Conservation (phyloP, 2,888 invertebrate species). For the Protonemura montana region DNA sequence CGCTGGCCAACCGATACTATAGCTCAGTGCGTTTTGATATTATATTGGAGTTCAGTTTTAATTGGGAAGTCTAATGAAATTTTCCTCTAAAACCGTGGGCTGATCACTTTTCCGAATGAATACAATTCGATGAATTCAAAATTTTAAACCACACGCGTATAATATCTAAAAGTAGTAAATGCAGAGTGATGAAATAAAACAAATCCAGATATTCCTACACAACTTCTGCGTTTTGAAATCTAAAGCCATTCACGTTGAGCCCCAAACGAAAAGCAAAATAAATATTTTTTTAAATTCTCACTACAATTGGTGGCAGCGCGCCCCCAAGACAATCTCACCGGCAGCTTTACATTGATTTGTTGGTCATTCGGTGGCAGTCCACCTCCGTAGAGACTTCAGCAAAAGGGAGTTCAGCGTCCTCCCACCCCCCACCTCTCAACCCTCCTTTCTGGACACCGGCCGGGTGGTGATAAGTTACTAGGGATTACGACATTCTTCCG, state of each 20-base stretch:
- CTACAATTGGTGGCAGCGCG: background rate
- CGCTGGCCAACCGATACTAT: background rate
- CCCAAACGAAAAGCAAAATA: no score
- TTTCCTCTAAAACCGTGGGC: no score
- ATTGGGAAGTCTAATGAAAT: background rate
- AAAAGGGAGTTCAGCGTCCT: background rate
- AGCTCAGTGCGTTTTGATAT: no score
- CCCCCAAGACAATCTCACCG: background rate
- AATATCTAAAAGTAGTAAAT: no score
- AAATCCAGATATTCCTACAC: no score
- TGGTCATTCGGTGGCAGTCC: background rate
- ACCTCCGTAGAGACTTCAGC: background rate
- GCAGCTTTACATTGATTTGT: background rate
- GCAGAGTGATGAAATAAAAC: no score
- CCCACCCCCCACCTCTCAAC: background rate
- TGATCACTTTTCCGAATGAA: no score
- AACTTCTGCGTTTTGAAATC: no score
- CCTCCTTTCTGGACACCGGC: slow-evolving; percentile 3
- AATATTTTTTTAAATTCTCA: background rate
- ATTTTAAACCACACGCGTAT: no score
- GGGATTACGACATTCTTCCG: slow-evolving; percentile 41
- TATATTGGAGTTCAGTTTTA: background rate
- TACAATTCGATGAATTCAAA: no score
- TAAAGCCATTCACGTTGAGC: no score
- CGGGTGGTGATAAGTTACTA: slow-evolving; percentile 44